Conservation (phyloP, 2,888 invertebrate genomes). For the Cerceris rybyensis region DNA sequence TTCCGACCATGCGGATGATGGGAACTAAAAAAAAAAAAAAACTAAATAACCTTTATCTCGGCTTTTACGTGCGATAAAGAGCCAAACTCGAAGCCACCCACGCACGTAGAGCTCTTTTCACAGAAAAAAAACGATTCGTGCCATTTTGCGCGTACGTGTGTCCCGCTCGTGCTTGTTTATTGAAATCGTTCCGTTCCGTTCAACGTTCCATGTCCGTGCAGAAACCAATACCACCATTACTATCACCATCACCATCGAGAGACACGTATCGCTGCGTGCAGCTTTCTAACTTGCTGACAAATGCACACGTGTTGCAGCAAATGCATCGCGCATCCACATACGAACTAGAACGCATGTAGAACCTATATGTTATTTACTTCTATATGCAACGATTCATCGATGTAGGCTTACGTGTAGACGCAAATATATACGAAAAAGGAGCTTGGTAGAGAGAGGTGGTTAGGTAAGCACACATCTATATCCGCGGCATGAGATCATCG, state of each 20-base stretch:
- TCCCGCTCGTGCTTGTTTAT: slow-evolving; percentile 48
- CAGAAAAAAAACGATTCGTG: slow-evolving; percentile 50
- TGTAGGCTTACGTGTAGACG: background rate
- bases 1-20: slow-evolving; percentile 20
- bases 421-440: slow-evolving; percentile 44
- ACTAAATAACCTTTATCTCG: slow-evolving; percentile 49
- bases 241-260: background rate
- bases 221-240: slow-evolving; percentile 12
- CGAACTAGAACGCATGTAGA: slow-evolving; percentile 9
- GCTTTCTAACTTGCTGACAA: slow-evolving; percentile 66
- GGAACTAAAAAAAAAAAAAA: slow-evolving; percentile 4
- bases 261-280: slow-evolving; percentile 11
- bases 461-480: slow-evolving; percentile 28
- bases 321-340: slow-evolving; percentile 26
- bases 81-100: slow-evolving; percentile 46
- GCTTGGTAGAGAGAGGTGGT: slow-evolving; percentile 16
- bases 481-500: slow-evolving; percentile 61
- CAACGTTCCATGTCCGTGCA: slow-evolving; percentile 35
- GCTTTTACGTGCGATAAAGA: slow-evolving; percentile 59
- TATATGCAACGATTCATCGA: slow-evolving; percentile 15
- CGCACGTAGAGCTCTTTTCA: slow-evolving; percentile 44
- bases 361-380: slow-evolving; percentile 25
- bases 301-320: slow-evolving; percentile 57
- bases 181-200: slow-evolving; percentile 42
- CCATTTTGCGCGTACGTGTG: slow-evolving; percentile 49